These are phyloP conservation scores for Oncorhynchus clarkii DNA, from an alignment of 2,113 vertebrate species.

Conservation along the genomic window DNA sequence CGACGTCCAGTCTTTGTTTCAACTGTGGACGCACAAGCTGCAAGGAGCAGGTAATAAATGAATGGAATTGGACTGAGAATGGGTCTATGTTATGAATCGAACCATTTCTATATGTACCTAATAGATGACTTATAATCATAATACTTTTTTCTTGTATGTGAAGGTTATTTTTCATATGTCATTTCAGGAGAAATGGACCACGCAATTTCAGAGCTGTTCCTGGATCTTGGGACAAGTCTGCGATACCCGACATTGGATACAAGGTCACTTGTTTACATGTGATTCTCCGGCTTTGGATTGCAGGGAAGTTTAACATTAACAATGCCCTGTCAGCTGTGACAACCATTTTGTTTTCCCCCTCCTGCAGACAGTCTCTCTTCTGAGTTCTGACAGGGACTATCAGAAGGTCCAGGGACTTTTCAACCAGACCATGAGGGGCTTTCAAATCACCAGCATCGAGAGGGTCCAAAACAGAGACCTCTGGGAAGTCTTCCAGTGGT, in stretches of 20 bases:
- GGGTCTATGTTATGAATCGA: too few species aligned
- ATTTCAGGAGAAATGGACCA: conserved; percentile 38
- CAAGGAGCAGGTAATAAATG: conserved; percentile 35
- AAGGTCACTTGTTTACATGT: conserved; percentile 34
- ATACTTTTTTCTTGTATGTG: too few species aligned
- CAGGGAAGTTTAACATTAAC: too few species aligned
- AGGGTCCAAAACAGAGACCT: conserved; percentile 73
- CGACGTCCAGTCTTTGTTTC: conserved; percentile 50
- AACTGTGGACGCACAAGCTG: conserved; percentile 20
- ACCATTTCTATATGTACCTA: too few species aligned
- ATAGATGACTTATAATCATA: too few species aligned
- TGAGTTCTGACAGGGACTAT: conserved; percentile 51
- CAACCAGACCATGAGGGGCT: conserved; percentile 57
- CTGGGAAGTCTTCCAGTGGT: conserved; percentile 74
- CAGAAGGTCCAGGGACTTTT: conserved; percentile 58
- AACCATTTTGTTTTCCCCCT: conserved; percentile 3
- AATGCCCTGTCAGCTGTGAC: too few species aligned
- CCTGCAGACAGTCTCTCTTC: conserved; percentile 52
- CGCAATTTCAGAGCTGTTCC: conserved; percentile 46
- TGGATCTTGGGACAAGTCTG: conserved; percentile 64
- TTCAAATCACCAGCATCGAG: conserved; percentile 51
- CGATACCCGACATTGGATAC: conserved; percentile 57
- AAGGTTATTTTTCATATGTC: too few species aligned
- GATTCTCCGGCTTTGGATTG: too few species aligned
- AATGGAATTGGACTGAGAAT: too few species aligned